phyloP scores from a whole-genome alignment of 2,888 invertebrate species.

The Nemoura dubitans region DNA sequence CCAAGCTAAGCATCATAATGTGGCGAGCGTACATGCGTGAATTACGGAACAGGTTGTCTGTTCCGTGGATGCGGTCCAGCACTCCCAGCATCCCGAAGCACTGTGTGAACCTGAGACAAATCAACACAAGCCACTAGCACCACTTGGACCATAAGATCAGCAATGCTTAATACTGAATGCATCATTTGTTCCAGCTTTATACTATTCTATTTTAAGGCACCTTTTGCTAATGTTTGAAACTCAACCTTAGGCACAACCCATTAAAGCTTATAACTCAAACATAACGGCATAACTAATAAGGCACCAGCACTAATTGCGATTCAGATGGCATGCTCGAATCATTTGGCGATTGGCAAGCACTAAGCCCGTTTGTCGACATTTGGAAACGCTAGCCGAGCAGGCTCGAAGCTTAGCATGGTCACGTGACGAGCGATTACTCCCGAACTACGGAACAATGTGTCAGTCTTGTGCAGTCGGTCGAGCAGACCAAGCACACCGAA shows the following conservation, averaged over 20 bases:
- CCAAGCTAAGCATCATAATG: constrained; percentile 74
- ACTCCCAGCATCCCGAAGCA: constrained; percentile 85
- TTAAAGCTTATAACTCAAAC: neutral
- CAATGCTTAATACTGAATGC: too few relatives aligned
- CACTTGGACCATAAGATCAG: neutral
- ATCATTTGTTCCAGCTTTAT: too few relatives aligned
- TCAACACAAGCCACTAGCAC: neutral
- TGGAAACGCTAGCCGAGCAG: constrained; percentile 73
- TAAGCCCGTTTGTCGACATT: constrained; percentile 61
- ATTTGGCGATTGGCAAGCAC: neutral
- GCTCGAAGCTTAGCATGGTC: constrained; percentile 73
- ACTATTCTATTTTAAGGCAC: too few relatives aligned
- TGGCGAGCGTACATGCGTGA: constrained; percentile 77
- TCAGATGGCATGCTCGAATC: neutral
- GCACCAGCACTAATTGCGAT: neutral
- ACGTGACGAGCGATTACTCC: constrained; percentile 76
- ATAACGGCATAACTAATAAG: neutral
- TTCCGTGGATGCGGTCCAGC: constrained; percentile 83
- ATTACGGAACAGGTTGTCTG: constrained; percentile 78
- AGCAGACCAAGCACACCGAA: constrained; percentile 84
- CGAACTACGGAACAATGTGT: constrained; percentile 76
- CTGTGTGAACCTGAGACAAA: constrained; percentile 75
- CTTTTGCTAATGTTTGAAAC: too few relatives aligned
- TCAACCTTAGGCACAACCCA: neutral
- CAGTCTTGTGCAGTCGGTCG: constrained; percentile 85